A percentile compares a stretch with the other conserved stretches of the same genome.
phyloP scores from a whole-genome alignment of 1,140 invertebrate genomes.

The Spodoptera frugiperda region DNA sequence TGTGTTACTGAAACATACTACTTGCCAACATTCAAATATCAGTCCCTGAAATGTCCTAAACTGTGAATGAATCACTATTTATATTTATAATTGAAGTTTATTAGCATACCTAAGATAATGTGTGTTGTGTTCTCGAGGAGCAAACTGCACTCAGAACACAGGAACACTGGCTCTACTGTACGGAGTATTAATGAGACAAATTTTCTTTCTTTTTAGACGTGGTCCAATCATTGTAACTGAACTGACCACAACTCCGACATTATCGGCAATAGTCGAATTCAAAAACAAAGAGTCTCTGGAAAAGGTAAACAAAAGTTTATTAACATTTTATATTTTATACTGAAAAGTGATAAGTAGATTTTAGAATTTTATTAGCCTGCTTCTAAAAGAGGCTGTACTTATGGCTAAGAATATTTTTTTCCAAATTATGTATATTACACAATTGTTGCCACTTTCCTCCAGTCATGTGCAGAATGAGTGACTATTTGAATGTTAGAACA shows the following conservation, averaged over 20 bases:
- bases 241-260: slow-evolving; percentile 85
- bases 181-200: slow-evolving; percentile 81
- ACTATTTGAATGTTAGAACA: slow-evolving; percentile 85
- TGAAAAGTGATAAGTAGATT: slow-evolving; percentile 55
- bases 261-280: slow-evolving; percentile 86
- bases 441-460: slow-evolving; percentile 51
- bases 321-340: slow-evolving; percentile 74
- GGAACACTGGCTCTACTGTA: slow-evolving; percentile 52
- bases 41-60: slow-evolving; percentile 64
- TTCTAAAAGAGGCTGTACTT: slow-evolving; percentile 51
- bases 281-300: slow-evolving; percentile 85
- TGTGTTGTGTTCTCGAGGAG: slow-evolving; percentile 53
- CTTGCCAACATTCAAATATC: slow-evolving; percentile 85
- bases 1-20: slow-evolving; percentile 54
- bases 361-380: slow-evolving; percentile 47
- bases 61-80: slow-evolving; percentile 43
- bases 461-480: slow-evolving; percentile 71
- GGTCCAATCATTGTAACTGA: slow-evolving; percentile 86
- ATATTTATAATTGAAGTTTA: slow-evolving; percentile 33
- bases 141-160: slow-evolving; percentile 64
- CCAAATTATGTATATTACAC: slow-evolving; percentile 68
- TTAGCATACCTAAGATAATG: slow-evolving; percentile 30
- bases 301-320: slow-evolving; percentile 84
- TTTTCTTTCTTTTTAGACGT: slow-evolving; percentile 86
- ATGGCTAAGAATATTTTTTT: slow-evolving; percentile 70